phyloP scores from a whole-genome alignment of 2,113 vertebrate genomes.

The Meriones unguiculatus region DNA sequence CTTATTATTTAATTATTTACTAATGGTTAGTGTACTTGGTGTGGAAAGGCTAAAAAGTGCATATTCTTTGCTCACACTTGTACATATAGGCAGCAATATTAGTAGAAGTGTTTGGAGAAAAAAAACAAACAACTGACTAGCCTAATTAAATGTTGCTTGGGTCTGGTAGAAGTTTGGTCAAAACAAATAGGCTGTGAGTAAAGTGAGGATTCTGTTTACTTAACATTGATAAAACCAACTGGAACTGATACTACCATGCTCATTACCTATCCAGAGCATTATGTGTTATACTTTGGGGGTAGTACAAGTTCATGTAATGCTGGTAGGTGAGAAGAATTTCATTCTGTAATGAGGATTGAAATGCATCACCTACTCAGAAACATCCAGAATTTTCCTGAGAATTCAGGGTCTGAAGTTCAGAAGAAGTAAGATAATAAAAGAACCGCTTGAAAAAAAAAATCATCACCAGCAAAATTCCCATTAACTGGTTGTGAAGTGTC shows the following conservation, averaged over 20 bases:
- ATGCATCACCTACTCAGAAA: conserved; percentile 31
- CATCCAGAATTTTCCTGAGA: conserved; percentile 52
- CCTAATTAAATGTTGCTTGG: conserved; percentile 60
- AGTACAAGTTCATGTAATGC: conserved; percentile 1
- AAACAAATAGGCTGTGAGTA: conserved; percentile 47
- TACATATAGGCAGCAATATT: conserved; percentile 71
- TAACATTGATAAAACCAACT: conserved; percentile 44
- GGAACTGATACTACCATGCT: conserved; percentile 7
- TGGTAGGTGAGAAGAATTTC: conserved; percentile 47
- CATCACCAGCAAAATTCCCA: conserved; percentile 66
- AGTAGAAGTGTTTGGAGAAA: conserved; percentile 58
- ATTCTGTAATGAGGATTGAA: conserved; percentile 46
- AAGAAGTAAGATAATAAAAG: conserved; percentile 9
- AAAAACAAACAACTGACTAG: neutral
- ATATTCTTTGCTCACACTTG: conserved; percentile 68
- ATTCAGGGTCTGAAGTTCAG: conserved; percentile 37
- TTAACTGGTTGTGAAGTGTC: conserved; percentile 33
- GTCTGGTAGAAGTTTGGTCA: conserved; percentile 64
- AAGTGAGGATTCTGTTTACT: conserved; percentile 34
- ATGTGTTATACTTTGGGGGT: neutral
- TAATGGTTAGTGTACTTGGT: conserved; percentile 77
- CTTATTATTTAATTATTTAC: conserved; percentile 83
- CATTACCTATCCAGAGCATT: conserved; percentile 25
- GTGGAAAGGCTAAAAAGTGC: conserved; percentile 63
- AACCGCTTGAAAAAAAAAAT: conserved; percentile 56